Percentiles rank a stretch among this genome's conserved stretches.
phyloP scores from a whole-genome alignment of 2,113 vertebrate genomes.

The Oreochromis niloticus region DNA sequence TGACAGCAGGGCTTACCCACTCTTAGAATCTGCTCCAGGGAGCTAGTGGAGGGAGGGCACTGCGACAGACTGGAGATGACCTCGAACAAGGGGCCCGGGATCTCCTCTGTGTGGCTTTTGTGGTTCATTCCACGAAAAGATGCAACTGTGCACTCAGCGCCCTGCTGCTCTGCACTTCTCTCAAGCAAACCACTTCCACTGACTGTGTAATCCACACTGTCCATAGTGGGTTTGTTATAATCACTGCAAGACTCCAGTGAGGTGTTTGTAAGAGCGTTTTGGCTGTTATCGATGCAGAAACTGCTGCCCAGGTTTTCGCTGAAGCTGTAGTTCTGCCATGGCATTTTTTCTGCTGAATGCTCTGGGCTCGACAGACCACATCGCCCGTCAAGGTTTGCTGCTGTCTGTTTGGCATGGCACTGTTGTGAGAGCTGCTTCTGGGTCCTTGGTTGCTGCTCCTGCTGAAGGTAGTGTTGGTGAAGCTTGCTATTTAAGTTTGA shows the following conservation, averaged over 20 bases:
- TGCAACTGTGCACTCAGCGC: not conserved
- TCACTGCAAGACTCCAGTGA: constrained; percentile 38
- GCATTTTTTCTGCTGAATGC: not conserved
- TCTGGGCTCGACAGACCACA: not conserved
- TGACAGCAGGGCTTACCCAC: constrained; percentile 46
- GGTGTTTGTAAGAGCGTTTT: constrained; percentile 14
- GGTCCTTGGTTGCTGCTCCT: constrained; percentile 22
- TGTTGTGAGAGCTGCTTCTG: constrained; percentile 46
- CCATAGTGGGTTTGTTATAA: constrained; percentile 11
- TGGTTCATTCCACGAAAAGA: constrained; percentile 43
- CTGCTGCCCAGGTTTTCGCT: not conserved
- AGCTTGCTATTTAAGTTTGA: constrained; percentile 1
- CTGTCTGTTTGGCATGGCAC: constrained; percentile 44
- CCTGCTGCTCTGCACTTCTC: not conserved
- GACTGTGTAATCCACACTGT: constrained; percentile 13
- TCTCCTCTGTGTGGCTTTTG: constrained; percentile 46
- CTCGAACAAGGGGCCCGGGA: constrained; percentile 41
- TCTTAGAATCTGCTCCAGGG: constrained; percentile 61
- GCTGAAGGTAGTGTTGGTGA: constrained; percentile 43
- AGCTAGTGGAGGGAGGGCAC: constrained; percentile 39
- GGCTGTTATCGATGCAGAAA: constrained; percentile 34
- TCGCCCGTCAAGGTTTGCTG: constrained; percentile 36
- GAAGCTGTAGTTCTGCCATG: constrained; percentile 46
- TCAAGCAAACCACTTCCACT: constrained; percentile 13
- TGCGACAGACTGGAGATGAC: constrained; percentile 59